These are phyloP conservation scores for Eledona agricola DNA, from an alignment of 2,888 invertebrate genomes.

Conservation along the genomic window DNA sequence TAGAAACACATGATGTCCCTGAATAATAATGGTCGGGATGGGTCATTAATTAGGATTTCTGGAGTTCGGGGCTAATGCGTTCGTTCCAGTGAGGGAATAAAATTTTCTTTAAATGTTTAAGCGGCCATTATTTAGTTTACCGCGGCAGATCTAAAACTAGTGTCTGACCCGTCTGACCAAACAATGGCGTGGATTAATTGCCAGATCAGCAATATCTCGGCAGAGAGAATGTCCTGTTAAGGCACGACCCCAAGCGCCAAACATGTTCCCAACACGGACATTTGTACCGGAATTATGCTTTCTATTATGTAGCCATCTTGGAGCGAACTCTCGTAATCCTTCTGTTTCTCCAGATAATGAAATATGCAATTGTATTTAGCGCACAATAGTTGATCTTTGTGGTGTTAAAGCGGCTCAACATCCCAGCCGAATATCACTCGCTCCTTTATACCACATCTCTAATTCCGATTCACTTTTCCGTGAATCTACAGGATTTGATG, in stretches of 20 bases:
- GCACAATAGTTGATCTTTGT: slow-evolving; percentile 51
- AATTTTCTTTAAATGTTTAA: slow-evolving; percentile 32
- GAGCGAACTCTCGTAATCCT: slow-evolving; percentile 54
- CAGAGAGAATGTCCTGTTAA: slow-evolving; percentile 36
- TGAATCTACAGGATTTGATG: slow-evolving; percentile 47
- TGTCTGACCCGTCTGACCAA: slow-evolving; percentile 35
- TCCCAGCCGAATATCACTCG: slow-evolving; percentile 22
- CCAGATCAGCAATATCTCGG: slow-evolving; percentile 41
- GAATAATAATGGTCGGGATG: background rate
- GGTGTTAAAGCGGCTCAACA: slow-evolving; percentile 37
- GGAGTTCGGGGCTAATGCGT: slow-evolving; percentile 13
- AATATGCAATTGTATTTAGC: slow-evolving; percentile 56
- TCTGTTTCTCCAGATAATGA: slow-evolving; percentile 53
- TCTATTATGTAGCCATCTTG: slow-evolving; percentile 52
- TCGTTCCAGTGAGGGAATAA: slow-evolving; percentile 23
- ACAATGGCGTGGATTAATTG: slow-evolving; percentile 44
- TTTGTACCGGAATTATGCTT: slow-evolving; percentile 55
- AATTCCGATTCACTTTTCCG: slow-evolving; percentile 50
- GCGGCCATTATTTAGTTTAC: slow-evolving; percentile 34
- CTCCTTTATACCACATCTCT: slow-evolving; percentile 41
- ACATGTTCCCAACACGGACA: slow-evolving; percentile 50
- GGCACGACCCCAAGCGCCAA: slow-evolving; percentile 30
- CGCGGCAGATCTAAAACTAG: slow-evolving; percentile 34
- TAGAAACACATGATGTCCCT: slow-evolving; percentile 3
- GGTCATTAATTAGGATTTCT: slow-evolving; percentile 29